Conservation (phyloP, 2,113 vertebrate species). For the Taxidea taxus region DNA sequence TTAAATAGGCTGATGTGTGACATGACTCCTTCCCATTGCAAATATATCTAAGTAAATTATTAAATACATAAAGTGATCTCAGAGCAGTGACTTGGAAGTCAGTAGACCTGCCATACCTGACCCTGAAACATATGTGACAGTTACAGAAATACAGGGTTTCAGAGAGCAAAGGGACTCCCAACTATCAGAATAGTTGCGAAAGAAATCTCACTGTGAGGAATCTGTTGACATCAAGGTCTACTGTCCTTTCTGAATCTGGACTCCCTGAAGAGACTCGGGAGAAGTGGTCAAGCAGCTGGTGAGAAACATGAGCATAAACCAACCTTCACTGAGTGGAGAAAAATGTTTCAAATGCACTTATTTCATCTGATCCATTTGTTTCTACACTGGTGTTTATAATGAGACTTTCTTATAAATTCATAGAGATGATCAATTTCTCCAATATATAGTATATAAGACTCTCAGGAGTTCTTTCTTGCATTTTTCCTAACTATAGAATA, state of each 20-base stretch:
- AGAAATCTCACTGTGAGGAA: background rate
- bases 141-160: background rate
- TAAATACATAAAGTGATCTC: background rate
- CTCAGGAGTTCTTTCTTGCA: background rate
- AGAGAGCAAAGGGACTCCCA: background rate
- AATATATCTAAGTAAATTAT: background rate
- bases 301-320: background rate
- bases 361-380: background rate
- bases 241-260: background rate
- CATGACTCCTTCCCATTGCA: background rate
- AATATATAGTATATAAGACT: background rate
- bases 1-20: background rate
- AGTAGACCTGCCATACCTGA: background rate
- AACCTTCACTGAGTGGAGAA: background rate
- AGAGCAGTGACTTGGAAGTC: background rate
- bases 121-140: background rate
- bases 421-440: background rate
- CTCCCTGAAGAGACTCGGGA: background rate
- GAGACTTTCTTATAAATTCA: background rate
- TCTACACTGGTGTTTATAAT: background rate
- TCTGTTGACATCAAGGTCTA: background rate
- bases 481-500: constrained; percentile 38
- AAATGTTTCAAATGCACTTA: background rate
- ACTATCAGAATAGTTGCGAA: background rate
- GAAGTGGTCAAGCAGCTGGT: background rate